A percentile compares a stretch with the other conserved stretches of the same genome.
phyloP scores from a whole-genome alignment of 2,113 vertebrate genomes.

The Mormoops blainvillei region DNA sequence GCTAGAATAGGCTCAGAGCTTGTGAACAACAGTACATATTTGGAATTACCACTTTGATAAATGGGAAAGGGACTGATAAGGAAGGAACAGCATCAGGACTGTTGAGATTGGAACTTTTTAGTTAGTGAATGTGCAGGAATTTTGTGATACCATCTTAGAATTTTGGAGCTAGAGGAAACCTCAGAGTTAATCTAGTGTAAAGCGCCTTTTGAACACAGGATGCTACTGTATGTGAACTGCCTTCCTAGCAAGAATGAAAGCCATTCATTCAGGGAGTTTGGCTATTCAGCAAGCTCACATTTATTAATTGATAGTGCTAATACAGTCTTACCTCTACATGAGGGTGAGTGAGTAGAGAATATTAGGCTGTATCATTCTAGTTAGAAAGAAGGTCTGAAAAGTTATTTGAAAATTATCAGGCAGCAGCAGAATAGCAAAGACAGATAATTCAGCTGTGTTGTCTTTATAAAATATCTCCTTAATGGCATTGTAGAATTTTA shows the following conservation, averaged over 20 bases:
- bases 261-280: background rate
- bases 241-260: background rate
- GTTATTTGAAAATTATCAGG: background rate
- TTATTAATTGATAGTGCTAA: background rate
- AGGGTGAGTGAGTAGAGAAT: background rate
- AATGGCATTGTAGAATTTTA: background rate
- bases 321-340: background rate
- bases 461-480: background rate
- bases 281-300: background rate
- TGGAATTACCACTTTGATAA: background rate
- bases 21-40: background rate
- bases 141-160: background rate
- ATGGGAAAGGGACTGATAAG: background rate
- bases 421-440: background rate
- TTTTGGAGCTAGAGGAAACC: background rate
- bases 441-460: background rate
- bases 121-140: background rate
- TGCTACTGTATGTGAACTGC: background rate
- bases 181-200: background rate
- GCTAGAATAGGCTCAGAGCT: background rate
- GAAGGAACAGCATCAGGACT: background rate
- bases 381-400: background rate
- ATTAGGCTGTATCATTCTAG: background rate
- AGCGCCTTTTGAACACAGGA: background rate
- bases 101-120: background rate